These are phyloP conservation scores for Pomacea maculata DNA, from an alignment of 1,140 invertebrate genomes.

Conservation along the genomic window DNA sequence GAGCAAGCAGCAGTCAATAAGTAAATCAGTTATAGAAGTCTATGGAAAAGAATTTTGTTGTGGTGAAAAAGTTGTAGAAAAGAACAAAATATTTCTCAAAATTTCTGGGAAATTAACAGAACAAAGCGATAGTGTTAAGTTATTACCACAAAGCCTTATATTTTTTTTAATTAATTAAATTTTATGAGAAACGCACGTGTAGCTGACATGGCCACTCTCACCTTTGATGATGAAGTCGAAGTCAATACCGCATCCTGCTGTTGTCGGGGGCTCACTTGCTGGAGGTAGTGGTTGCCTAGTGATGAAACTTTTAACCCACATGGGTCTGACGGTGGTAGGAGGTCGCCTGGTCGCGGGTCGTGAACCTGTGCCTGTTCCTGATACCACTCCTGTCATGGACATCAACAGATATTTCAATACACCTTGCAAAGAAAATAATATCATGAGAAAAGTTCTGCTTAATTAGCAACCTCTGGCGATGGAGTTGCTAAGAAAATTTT, in stretches of 20 bases:
- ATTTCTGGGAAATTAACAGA: not conserved
- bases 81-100: not conserved
- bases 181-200: no score
- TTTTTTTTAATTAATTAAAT: no score
- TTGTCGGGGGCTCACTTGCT: not conserved
- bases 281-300: no score
- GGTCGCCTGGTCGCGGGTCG: not conserved
- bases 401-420: not conserved
- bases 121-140: not conserved
- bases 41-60: no score
- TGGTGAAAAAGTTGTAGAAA: not conserved
- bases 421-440: not conserved
- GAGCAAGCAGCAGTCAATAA: no score
- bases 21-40: no score
- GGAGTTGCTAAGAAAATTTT: not conserved
- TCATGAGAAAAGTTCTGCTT: not conserved
- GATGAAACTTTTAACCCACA: no score
- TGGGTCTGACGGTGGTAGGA: no score
- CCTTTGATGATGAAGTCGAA: slow-evolving; percentile 19
- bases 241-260: not conserved
- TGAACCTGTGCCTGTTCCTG: not conserved
- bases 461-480: not conserved
- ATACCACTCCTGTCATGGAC: no score
- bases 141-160: no score
- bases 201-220: not conserved